Conservation (phyloP, 2,888 invertebrate species). For the Apamea anceps region DNA sequence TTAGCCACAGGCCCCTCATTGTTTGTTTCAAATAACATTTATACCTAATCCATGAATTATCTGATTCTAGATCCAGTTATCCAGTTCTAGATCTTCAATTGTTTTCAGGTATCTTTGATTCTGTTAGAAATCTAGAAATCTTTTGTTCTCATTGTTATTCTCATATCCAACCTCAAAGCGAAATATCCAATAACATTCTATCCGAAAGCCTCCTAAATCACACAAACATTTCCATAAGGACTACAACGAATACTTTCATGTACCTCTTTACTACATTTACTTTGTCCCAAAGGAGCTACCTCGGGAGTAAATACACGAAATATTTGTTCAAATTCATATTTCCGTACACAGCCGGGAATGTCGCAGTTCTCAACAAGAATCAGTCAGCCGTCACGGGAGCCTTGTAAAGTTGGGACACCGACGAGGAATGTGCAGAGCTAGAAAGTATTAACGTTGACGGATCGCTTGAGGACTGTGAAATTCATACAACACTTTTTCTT, state of each 20-base stretch:
- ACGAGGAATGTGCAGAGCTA: constrained; percentile 25
- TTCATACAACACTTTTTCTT: background rate
- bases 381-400: constrained; percentile 68
- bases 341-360: constrained; percentile 43
- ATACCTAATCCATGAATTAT: no score
- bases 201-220: constrained; percentile 45
- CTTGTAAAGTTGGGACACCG: constrained; percentile 50
- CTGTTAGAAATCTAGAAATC: background rate
- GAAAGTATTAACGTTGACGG: constrained; percentile 25
- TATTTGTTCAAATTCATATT: constrained; percentile 66
- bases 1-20: no score
- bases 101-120: background rate
- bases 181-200: constrained; percentile 50
- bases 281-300: constrained; percentile 53
- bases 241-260: constrained; percentile 55
- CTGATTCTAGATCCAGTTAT: no score
- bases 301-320: constrained; percentile 61
- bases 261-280: constrained; percentile 54
- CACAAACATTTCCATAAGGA: constrained; percentile 56
- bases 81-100: no score
- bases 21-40: no score
- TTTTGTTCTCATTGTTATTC: background rate
- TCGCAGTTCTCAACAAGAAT: constrained; percentile 71
- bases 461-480: constrained; percentile 14
- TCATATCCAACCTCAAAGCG: constrained; percentile 24